phyloP scores from a whole-genome alignment of 2,888 invertebrate genomes.

The Meteorus colon region DNA sequence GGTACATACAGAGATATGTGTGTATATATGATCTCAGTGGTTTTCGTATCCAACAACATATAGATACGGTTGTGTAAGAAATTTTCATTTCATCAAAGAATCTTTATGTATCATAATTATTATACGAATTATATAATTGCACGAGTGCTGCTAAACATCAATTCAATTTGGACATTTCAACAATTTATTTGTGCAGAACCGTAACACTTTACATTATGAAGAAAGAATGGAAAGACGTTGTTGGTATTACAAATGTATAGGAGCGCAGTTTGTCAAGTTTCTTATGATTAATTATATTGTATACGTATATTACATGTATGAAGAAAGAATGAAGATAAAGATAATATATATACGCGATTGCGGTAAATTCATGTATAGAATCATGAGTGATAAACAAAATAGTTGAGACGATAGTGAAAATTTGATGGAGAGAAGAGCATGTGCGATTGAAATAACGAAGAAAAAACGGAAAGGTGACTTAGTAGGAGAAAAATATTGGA shows the following conservation, averaged over 20 bases:
- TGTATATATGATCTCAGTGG: too few species aligned
- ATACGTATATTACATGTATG: not conserved
- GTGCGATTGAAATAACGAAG: not conserved
- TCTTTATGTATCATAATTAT: not conserved
- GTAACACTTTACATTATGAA: not conserved
- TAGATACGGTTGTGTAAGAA: slow-evolving; percentile 3
- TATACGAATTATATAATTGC: not conserved
- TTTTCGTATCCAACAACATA: not conserved
- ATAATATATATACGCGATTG: not conserved
- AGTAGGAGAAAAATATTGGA: too few species aligned
- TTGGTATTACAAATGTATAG: not conserved
- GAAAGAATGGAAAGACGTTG: not conserved
- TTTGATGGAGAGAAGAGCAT: slow-evolving; percentile 7
- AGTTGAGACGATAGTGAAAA: slow-evolving; percentile 23
- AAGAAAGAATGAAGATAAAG: not conserved
- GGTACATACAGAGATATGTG: too few species aligned
- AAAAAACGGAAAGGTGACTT: not conserved
- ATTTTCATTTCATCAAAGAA: too few species aligned
- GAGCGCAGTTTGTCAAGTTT: too few species aligned
- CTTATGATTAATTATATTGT: too few species aligned
- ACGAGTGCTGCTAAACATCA: not conserved
- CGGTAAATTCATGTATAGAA: not conserved
- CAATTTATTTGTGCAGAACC: not conserved
- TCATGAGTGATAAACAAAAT: not conserved
- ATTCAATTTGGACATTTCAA: not conserved